Evolutionary conservation across 2,888 invertebrate species (phyloP), one percentile per base, ranked within the genome.

Genomic region (Phyto melanocephala): DNA sequence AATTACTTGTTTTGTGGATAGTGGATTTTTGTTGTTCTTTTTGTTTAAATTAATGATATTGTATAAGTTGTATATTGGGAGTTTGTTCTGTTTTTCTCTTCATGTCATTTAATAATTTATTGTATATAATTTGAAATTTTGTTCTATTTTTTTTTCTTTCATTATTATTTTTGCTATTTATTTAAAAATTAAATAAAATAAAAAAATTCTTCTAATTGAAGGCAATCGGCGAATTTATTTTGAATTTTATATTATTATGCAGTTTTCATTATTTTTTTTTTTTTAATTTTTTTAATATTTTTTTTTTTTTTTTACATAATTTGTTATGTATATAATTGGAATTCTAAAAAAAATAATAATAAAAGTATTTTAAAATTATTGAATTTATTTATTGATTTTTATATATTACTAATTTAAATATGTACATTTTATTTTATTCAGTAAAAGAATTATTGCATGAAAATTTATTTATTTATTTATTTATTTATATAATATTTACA

Each of bases 181-280:
- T 83, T 90, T 60, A 42, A 35, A 37, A 67, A 52, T 24, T 67
- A 80, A 60, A 60, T 88, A 89, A 90, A 89, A 90, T 88, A 88
- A 90, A 90, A 90, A 90, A 90, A 90, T 90, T 90, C 90, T 90
- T 90, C 90, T 90, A 90, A 88, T 90, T 90, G 90, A 90, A 90
- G 90, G 90, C 90, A 90, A 90, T 90, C 90, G 90, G 90, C 90
- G 90, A 90, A 90, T 90, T 90, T 90, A 88, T 90, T 89, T 89
- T 89, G 87, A 88, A 88, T 89, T 88, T 85, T 85, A 87, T 89
- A 88, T 88, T 88, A 88, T 86, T 88, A 87, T 89, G 88, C 89
- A 89, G 71, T 84, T 85, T 80, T 80, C 72, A 67, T 79, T 84
- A 68, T 72, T 74, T 62, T 81, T 40, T 47, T 77, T 71, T 76